Evolutionary conservation across 2,888 invertebrate species (phyloP).

Genomic region (Molanna angustata): DNA sequence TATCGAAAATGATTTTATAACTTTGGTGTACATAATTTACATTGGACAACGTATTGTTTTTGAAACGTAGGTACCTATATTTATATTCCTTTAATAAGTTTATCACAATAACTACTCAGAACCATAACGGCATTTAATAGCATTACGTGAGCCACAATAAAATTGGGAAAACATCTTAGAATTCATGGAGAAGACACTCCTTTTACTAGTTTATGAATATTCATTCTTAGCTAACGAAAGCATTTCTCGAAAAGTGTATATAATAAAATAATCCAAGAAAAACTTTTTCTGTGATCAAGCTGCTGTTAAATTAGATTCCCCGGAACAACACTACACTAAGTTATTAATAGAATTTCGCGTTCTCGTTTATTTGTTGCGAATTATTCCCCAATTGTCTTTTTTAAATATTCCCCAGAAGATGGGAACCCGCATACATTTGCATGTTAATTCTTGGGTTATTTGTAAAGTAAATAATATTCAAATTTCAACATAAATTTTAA

Average conservation of each 20-base stretch:
- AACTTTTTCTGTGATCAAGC: slow-evolving; percentile 14
- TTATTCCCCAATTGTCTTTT: slow-evolving; percentile 11
- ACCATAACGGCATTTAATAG: too few species aligned
- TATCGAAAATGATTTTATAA: too few species aligned
- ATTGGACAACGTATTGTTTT: too few species aligned
- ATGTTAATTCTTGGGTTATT: background rate
- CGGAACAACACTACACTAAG: slow-evolving; percentile 13
- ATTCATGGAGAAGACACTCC: slow-evolving; percentile 2
- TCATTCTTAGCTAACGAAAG: slow-evolving; percentile 14
- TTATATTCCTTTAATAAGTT: too few species aligned
- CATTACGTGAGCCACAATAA: too few species aligned
- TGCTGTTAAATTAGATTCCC: slow-evolving; percentile 19
- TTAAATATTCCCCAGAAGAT: background rate
- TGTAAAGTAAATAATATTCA: background rate
- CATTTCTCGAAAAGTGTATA: slow-evolving; percentile 10
- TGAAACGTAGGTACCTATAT: too few species aligned
- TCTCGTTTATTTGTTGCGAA: slow-evolving; percentile 14
- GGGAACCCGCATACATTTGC: background rate
- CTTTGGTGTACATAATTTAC: too few species aligned
- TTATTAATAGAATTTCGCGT: slow-evolving; percentile 8
- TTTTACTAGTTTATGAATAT: slow-evolving; percentile 15
- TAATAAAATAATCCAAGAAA: too few species aligned
- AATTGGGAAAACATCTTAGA: background rate
- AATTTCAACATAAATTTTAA: background rate
- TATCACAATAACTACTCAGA: too few species aligned